Base-by-base conservation (phyloP, 2,888 invertebrate species). In the Acronicta aceris region DNA sequence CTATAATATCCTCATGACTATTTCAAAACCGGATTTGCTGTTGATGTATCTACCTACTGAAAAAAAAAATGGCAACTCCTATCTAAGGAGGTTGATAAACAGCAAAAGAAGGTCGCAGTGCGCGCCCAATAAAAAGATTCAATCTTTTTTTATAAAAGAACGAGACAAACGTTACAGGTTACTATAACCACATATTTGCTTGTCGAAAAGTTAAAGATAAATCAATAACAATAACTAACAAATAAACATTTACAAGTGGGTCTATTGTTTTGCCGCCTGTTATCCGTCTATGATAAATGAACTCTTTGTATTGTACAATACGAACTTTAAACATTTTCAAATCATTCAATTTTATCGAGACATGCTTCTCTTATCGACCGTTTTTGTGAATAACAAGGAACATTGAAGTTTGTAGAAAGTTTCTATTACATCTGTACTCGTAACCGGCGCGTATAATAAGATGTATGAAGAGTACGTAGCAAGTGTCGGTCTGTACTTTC, bases 211-310 rank as follows among this genome's bases (percentile, higher is more conserved):
- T 57, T 45, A 74, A 71, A 74, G 77, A 79, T 75, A 76, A 74
- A 73, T 74, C 71, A 71, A 81, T 71, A 71, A 73, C 74, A 71
- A 69, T 67, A 70, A 75, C 57, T 76, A 79, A 80, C 66, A 73
- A 79, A 76, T 79, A 79, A 82, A 74, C 67, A 70, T 66, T 78
- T 78, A 79, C 72, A 76, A 74, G 74, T 66, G 54, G 42, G 59
- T 47, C 80, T 74, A 81, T 82, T 83, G 83, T 83, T 81, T 75
- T 64, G 48, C 61, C 65, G 72, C 80, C 83, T 75, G 76, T 81
- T 83, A 82, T 79, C 71, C 65, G 58, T 42, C 56, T 52, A 65
- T 81, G 79, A 85, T 83, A 81, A 84, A 85, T 85, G 75, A 78
- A 75, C 74, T 71, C 70, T 74, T 75, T 79, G 63, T 65, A 59